phyloP scores from a whole-genome alignment of 2,113 vertebrate species.

The Myotis brandtii region DNA sequence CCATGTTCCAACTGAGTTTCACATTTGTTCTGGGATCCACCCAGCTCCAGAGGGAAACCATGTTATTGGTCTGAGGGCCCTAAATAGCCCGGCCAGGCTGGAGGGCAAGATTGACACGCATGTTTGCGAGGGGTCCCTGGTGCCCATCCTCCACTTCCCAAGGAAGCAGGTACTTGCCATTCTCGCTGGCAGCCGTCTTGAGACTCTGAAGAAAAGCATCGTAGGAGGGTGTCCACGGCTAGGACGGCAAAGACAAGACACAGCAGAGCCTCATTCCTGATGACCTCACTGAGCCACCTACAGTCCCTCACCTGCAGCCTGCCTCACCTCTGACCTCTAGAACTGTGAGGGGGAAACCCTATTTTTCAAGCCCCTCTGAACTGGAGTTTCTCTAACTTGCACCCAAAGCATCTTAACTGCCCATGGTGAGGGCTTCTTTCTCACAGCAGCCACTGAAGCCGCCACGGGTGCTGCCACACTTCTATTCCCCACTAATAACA shows the following conservation, averaged over 20 bases:
- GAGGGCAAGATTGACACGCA: neutral
- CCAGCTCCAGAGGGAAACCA: neutral
- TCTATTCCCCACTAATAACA: neutral
- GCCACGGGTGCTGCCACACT: too few relatives aligned
- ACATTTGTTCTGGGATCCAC: neutral
- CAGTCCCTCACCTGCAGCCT: neutral
- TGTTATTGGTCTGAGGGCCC: too few relatives aligned
- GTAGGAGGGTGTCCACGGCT: neutral
- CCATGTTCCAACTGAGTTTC: neutral
- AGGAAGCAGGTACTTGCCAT: neutral
- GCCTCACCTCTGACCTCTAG: neutral
- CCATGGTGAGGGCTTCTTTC: rapidly evolving
- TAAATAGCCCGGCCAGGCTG: neutral
- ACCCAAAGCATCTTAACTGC: neutral
- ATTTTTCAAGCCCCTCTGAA: neutral
- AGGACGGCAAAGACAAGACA: neutral
- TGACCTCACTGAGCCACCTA: neutral
- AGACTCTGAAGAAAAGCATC: neutral
- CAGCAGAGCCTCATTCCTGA: neutral
- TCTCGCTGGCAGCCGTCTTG: neutral
- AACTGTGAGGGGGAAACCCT: neutral
- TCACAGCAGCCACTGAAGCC: neutral
- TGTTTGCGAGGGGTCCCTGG: neutral
- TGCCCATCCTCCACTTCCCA: neutral
- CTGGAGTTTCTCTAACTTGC: neutral